phyloP scores from a whole-genome alignment of 2,113 vertebrate genomes.

The Jacana jacana region DNA sequence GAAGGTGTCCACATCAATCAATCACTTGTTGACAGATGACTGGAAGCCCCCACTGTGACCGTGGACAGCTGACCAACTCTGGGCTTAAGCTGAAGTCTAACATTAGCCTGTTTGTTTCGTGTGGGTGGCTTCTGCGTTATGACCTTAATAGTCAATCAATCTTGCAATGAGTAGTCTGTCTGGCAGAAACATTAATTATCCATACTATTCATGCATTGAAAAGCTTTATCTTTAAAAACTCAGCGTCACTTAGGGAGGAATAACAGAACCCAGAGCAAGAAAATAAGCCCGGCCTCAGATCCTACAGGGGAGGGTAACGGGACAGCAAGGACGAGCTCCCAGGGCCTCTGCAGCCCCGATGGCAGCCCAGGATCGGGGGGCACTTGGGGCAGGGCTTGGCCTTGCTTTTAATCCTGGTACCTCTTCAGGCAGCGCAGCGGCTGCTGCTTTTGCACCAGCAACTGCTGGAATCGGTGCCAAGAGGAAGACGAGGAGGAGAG shows the following conservation, averaged over 20 bases:
- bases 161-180: conserved; percentile 70
- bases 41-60: conserved; percentile 79
- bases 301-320: background rate
- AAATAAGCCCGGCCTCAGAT: background rate
- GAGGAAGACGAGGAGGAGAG: conserved; percentile 49
- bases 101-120: conserved; percentile 62
- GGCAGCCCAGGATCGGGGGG: rapidly evolving
- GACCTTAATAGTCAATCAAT: conserved; percentile 88
- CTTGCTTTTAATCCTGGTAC: background rate
- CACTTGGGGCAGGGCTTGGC: background rate
- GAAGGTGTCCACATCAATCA: conserved; percentile 92
- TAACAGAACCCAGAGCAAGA: conserved; percentile 7
- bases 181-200: conserved; percentile 79
- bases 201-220: conserved; percentile 62
- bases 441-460: background rate
- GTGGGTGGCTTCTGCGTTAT: conserved; percentile 69
- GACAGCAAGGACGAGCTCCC: background rate
- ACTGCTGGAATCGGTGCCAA: conserved; percentile 22
- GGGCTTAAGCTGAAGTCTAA: conserved; percentile 68
- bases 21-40: conserved; percentile 89
- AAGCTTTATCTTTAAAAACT: conserved; percentile 58
- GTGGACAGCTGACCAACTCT: conserved; percentile 85
- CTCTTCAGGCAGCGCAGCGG: background rate
- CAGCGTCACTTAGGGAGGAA: background rate
- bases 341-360: rapidly evolving